Evolutionary conservation across 2,113 vertebrate genomes (phyloP).

Genomic region (Scytalopus superciliaris): DNA sequence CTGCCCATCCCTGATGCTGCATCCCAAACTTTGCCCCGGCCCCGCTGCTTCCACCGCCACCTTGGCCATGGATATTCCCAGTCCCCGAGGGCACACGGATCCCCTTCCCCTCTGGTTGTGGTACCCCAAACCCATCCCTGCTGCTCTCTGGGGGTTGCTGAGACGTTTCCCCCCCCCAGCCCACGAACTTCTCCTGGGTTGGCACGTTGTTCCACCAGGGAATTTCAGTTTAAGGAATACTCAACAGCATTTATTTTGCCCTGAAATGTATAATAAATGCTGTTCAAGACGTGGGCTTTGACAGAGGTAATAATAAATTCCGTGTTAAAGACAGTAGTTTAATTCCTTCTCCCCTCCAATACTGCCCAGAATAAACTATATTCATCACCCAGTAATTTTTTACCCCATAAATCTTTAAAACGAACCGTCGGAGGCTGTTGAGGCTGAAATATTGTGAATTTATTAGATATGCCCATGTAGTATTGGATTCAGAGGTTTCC

Average conservation of each 20-base stretch:
- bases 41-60: accelerated
- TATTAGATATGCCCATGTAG: slow-evolving; percentile 75
- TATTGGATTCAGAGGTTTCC: slow-evolving; percentile 78
- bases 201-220: not conserved
- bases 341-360: slow-evolving; percentile 77
- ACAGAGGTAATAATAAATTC: slow-evolving; percentile 83
- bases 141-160: not conserved
- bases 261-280: slow-evolving; percentile 75
- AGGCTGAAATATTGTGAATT: slow-evolving; percentile 78
- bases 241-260: slow-evolving; percentile 64
- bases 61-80: not conserved
- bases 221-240: not conserved
- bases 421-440: slow-evolving; percentile 73
- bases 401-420: slow-evolving; percentile 78
- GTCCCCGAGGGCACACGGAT: not conserved
- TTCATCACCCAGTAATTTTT: slow-evolving; percentile 78
- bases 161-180: accelerated
- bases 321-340: slow-evolving; percentile 76
- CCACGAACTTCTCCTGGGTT: not conserved
- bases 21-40: not conserved
- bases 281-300: slow-evolving; percentile 76
- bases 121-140: accelerated
- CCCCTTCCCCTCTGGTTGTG: accelerated
- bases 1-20: not conserved
- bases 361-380: slow-evolving; percentile 77